These are phyloP conservation scores for Mesaphorura yosii DNA, from an alignment of 1,140 invertebrate species.

Conservation along the genomic window DNA sequence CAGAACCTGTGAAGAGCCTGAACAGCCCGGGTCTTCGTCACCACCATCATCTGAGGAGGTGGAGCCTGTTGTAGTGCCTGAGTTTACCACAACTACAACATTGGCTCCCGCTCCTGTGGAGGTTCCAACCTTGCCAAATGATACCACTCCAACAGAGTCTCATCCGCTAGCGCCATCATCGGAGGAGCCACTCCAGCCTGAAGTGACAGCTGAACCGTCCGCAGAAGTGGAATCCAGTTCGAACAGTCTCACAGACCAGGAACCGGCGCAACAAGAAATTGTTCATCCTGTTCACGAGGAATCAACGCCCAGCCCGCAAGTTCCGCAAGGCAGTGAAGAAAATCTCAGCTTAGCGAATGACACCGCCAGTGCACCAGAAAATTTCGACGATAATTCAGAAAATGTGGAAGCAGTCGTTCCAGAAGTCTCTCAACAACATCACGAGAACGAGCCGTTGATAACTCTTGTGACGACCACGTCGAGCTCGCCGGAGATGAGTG, in stretches of 20 bases:
- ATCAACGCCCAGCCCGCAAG: background rate
- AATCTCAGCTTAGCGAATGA: too few species aligned
- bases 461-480: too few species aligned
- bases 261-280: slow-evolving; percentile 33
- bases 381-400: too few species aligned
- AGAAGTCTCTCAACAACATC: too few species aligned
- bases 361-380: too few species aligned
- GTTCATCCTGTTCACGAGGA: slow-evolving; percentile 15
- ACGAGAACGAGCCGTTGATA: too few species aligned
- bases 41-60: background rate
- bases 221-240: slow-evolving; percentile 20
- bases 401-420: too few species aligned
- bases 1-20: slow-evolving; percentile 38
- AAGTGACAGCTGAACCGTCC: slow-evolving; percentile 34
- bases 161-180: slow-evolving; percentile 33
- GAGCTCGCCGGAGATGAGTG: too few species aligned
- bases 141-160: slow-evolving; percentile 26
- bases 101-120: background rate
- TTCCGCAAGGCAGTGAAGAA: background rate
- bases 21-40: slow-evolving; percentile 8
- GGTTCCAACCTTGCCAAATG: background rate
- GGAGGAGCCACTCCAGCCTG: slow-evolving; percentile 32
- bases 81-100: too few species aligned
- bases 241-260: slow-evolving; percentile 18
- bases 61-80: too few species aligned